These are phyloP conservation scores for Acrocephalus arundinaceus DNA, from an alignment of 2,113 vertebrate genomes.

Conservation along the genomic window DNA sequence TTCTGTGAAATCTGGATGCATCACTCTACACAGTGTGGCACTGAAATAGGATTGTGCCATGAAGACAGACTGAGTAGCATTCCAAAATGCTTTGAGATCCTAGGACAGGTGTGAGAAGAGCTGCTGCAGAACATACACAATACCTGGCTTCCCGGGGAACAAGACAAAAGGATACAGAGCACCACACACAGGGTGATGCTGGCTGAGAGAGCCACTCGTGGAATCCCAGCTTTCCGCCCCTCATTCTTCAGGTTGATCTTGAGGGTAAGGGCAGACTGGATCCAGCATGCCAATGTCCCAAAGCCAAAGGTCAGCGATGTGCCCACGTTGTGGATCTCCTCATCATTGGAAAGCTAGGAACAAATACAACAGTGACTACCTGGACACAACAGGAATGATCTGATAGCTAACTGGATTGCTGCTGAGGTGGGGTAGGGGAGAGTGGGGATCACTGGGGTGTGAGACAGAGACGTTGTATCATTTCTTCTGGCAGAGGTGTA, in stretches of 20 bases:
- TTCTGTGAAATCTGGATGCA: background rate
- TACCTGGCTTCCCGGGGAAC: background rate
- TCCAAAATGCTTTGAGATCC: background rate
- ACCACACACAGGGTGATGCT: slow-evolving; percentile 83
- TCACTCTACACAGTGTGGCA: background rate
- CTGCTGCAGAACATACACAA: background rate
- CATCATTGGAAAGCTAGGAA: slow-evolving; percentile 78
- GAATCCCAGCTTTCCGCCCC: slow-evolving; percentile 77
- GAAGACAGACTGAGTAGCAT: background rate
- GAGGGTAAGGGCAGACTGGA: slow-evolving; percentile 87
- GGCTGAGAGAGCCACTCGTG: slow-evolving; percentile 82
- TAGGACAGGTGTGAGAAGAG: background rate
- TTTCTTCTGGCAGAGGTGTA: background rate
- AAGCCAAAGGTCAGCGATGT: slow-evolving; percentile 83
- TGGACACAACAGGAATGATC: background rate
- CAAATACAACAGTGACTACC: background rate
- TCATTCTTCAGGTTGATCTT: slow-evolving; percentile 86
- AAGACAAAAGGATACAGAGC: slow-evolving; percentile 86
- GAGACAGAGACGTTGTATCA: background rate
- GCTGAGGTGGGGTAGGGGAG: background rate
- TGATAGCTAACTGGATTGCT: background rate
- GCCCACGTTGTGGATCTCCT: slow-evolving; percentile 84
- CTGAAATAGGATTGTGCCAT: background rate
- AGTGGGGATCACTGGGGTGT: background rate
- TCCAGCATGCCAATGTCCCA: slow-evolving; percentile 89